A percentile compares a stretch with the other conserved stretches of the same genome.
Conservation (phyloP, 2,888 invertebrate species). For the Hipparchia sbordonii region DNA sequence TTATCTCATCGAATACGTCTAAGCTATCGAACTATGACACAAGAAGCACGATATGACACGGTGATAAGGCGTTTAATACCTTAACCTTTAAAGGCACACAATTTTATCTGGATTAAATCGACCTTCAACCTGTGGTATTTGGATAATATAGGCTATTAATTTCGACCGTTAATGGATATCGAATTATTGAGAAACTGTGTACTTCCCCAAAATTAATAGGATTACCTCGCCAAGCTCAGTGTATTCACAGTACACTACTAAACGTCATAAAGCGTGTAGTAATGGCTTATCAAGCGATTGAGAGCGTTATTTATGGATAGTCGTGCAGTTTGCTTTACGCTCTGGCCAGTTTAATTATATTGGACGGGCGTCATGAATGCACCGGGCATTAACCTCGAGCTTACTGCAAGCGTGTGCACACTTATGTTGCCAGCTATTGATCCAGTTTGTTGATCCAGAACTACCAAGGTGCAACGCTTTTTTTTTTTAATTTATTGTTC, state of each 20-base stretch:
- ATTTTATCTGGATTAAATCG: no score
- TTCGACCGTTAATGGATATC: background rate
- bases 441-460: no score
- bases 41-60: no score
- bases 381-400: slow-evolving; percentile 12
- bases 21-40: no score
- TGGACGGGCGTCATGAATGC: background rate
- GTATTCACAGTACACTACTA: background rate
- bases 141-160: background rate
- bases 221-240: background rate
- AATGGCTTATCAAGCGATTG: slow-evolving; percentile 29
- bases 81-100: no score
- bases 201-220: background rate
- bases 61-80: no score
- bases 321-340: slow-evolving; percentile 25
- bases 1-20: no score
- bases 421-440: background rate
- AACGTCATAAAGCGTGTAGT: slow-evolving; percentile 17
- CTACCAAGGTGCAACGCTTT: no score
- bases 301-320: slow-evolving; percentile 24
- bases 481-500: no score
- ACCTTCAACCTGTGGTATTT: no score
- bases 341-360: slow-evolving; percentile 13
- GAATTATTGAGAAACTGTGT: background rate
- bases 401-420: background rate